These are phyloP conservation scores for Pseudorhiza aurosa DNA, from an alignment of 30 jellyfish, hydroid and myxozoan genomes.

Conservation along the genomic window DNA sequence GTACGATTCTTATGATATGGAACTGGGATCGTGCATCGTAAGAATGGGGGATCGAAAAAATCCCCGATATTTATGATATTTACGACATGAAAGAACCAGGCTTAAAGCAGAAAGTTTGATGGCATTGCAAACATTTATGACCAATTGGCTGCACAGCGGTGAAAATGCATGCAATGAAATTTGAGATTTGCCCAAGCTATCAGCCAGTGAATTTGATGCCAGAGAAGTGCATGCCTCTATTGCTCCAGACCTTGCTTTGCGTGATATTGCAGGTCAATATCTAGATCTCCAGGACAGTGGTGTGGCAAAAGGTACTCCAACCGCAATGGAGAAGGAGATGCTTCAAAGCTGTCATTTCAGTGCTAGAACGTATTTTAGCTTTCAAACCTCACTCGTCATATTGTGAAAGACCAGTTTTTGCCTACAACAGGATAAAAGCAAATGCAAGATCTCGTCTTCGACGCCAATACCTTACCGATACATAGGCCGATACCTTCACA, in stretches of 20 bases:
- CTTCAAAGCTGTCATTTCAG: not conserved
- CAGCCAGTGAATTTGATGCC: not conserved
- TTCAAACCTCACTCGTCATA: conserved; percentile 11
- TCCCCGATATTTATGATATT: no score
- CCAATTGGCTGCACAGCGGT: not conserved
- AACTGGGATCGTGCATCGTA: no score
- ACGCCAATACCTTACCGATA: not conserved
- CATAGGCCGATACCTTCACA: conserved; percentile 13
- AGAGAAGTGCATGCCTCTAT: not conserved
- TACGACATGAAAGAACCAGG: no score
- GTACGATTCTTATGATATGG: no score
- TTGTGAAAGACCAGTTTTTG: not conserved
- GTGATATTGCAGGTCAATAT: not conserved
- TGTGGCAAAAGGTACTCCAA: not conserved
- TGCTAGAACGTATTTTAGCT: not conserved
- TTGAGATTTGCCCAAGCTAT: not conserved
- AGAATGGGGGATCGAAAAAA: no score
- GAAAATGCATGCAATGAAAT: not conserved
- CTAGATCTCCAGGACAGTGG: conserved; percentile 1
- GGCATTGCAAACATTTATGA: not conserved
- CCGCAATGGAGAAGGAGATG: not conserved
- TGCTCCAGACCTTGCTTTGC: conserved; percentile 1
- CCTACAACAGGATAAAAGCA: conserved; percentile 1
- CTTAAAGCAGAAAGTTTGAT: conserved; percentile 1
- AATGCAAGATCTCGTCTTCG: not conserved